Evolutionary conservation across 2,113 vertebrate genomes (phyloP).

Genomic region (Stegostoma tigrinum): DNA sequence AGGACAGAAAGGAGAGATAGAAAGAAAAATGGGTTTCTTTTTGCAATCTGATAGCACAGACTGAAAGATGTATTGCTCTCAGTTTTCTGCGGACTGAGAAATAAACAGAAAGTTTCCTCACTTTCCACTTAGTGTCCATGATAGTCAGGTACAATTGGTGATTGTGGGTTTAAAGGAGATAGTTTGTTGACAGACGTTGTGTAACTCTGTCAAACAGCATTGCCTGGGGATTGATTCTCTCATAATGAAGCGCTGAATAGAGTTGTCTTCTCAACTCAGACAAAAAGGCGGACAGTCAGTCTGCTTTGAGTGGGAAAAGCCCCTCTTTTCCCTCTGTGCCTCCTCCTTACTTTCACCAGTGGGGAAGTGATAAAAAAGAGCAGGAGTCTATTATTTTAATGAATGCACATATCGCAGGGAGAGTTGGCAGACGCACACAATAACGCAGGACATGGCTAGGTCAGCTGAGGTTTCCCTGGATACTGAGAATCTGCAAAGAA

Average conservation of each 20-base stretch:
- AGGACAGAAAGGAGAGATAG: background rate
- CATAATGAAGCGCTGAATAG: slow-evolving; percentile 66
- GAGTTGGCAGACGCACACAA: slow-evolving; percentile 72
- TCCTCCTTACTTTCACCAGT: slow-evolving; percentile 54
- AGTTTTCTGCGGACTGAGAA: background rate
- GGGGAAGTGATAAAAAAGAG: slow-evolving; percentile 61
- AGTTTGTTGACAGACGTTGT: slow-evolving; percentile 44
- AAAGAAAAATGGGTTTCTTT: slow-evolving; percentile 49
- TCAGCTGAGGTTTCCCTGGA: slow-evolving; percentile 69
- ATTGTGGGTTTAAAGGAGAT: slow-evolving; percentile 32
- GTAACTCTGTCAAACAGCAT: slow-evolving; percentile 45
- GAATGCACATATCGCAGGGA: slow-evolving; percentile 76
- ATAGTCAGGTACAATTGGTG: slow-evolving; percentile 43
- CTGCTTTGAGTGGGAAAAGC: slow-evolving; percentile 46
- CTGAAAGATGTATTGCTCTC: background rate
- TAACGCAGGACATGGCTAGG: slow-evolving; percentile 58
- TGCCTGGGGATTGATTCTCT: slow-evolving; percentile 62
- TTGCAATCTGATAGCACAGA: slow-evolving; percentile 44
- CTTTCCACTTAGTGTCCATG: background rate
- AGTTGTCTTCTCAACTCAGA: slow-evolving; percentile 53
- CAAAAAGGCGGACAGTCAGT: slow-evolving; percentile 63
- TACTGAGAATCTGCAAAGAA: slow-evolving; percentile 74
- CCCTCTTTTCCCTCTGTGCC: slow-evolving; percentile 59
- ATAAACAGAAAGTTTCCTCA: background rate
- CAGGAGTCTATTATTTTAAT: slow-evolving; percentile 83